Conservation (phyloP, 2,113 vertebrate genomes). For the Micronisus gabar region DNA sequence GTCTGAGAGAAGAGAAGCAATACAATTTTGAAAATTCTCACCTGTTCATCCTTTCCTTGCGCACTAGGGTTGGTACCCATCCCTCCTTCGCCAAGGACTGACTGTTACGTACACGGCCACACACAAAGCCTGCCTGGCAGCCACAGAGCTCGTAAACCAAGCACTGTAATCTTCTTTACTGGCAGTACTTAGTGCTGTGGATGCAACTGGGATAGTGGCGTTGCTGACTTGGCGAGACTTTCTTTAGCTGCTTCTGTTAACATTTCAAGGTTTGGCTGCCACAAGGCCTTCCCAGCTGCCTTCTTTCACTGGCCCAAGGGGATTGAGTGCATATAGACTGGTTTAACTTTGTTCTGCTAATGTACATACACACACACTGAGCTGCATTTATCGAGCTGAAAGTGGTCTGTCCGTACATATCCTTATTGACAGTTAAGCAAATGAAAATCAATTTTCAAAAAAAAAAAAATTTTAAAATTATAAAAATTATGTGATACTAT, state of each 20-base stretch:
- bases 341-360: neutral
- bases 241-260: neutral
- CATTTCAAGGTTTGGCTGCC: neutral
- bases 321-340: neutral
- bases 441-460: neutral
- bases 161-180: conserved; percentile 25
- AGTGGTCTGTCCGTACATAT: neutral
- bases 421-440: neutral
- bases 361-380: neutral
- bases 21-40: neutral
- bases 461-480: neutral
- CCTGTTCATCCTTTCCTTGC: neutral
- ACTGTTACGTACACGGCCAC: conserved; percentile 18
- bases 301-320: neutral
- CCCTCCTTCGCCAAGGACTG: neutral
- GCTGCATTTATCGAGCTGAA: neutral
- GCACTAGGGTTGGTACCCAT: neutral
- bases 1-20: neutral
- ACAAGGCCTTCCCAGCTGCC: neutral
- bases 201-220: neutral
- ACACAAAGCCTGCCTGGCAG: conserved; percentile 54
- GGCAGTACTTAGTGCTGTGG: conserved; percentile 10
- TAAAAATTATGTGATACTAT: neutral
- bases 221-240: neutral
- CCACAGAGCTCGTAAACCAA: conserved; percentile 11